Evolutionary conservation across 1,140 invertebrate genomes (phyloP), one percentile per base, ranked within the genome.

Genomic region (Leguminivora glycinivorella): DNA sequence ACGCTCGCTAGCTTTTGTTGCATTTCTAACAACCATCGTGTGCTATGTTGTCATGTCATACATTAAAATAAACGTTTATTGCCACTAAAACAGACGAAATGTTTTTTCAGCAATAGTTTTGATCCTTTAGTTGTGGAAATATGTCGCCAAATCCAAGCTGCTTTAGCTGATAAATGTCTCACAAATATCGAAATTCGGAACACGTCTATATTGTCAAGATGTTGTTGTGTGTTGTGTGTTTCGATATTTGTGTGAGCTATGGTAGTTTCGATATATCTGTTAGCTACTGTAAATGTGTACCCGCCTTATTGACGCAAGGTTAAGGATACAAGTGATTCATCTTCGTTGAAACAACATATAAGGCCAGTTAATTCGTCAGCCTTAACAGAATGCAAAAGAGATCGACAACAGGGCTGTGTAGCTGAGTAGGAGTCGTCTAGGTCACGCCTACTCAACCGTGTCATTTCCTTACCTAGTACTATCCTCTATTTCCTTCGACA

Each of bases 401-500:
- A 60, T 14, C 17, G 58, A 19, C 26, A 29, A 29, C 56, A 52
- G 58, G 58, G 26, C n/a, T 43, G 29, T 63, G 17, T 17, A 17
- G 31, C 58, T n/a, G 58, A 29, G 68, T 70, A 70, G 68, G 68
- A 56, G 68, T 70, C 26, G 24, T 60, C 58, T 63, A 70, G 68
- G 70, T 70, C 58, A 70, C 70, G 34, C 70, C 70, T 67, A 70
- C 63, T 70, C 63, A 10, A 47, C 58, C 70, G 19, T 70, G 26
- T 17, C 69, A 58, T 19, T 52, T 70, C 29, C 67, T 68, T 19
- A 22, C n/a, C 26, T 31, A 1, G 14, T 17, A 58, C 56, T 58
- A 58, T 34, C 12, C 58, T 26, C 58, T 63, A 5, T 63, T 63
- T 29, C 58, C 58, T 58, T 58, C 9, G 58, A 29, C 47, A 10